A percentile compares a stretch with the other conserved stretches of the same genome.
Conservation (phyloP, 2,888 invertebrate genomes). For the Autographa gamma region DNA sequence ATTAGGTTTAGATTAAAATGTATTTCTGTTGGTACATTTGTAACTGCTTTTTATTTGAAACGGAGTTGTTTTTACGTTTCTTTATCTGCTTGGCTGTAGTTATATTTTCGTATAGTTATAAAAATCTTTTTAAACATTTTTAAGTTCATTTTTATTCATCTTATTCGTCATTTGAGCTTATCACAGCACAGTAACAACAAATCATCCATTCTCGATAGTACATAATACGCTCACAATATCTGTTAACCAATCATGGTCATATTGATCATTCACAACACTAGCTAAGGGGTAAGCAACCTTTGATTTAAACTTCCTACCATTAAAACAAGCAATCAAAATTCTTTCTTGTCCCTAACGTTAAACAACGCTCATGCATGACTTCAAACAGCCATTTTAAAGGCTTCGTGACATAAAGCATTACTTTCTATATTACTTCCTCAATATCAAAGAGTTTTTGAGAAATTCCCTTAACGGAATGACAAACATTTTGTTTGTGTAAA, state of each 20-base stretch:
- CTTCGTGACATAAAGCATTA: slow-evolving; percentile 28
- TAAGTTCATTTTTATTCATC: too few species aligned
- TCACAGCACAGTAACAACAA: too few species aligned
- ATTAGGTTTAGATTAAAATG: slow-evolving; percentile 2
- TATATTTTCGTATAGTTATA: background rate
- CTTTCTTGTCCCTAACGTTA: background rate
- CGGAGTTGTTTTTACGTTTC: background rate
- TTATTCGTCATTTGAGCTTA: too few species aligned
- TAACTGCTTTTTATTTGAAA: background rate
- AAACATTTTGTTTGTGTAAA: slow-evolving; percentile 50
- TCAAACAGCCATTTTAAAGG: slow-evolving; percentile 20
- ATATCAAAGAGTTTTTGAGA: slow-evolving; percentile 57
- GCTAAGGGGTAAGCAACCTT: background rate
- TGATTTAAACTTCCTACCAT: background rate
- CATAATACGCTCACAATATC: background rate
- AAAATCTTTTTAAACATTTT: too few species aligned
- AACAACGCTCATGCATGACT: slow-evolving; percentile 1
- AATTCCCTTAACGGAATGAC: slow-evolving; percentile 55
- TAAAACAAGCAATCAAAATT: background rate
- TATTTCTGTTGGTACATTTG: background rate
- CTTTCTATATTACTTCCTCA: slow-evolving; percentile 59
- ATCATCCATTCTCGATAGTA: too few species aligned
- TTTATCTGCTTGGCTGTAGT: background rate
- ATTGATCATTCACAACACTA: background rate
- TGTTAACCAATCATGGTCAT: background rate